Evolutionary conservation across 2,113 vertebrate genomes (phyloP).

Genomic region (Hypomesus transpacificus): DNA sequence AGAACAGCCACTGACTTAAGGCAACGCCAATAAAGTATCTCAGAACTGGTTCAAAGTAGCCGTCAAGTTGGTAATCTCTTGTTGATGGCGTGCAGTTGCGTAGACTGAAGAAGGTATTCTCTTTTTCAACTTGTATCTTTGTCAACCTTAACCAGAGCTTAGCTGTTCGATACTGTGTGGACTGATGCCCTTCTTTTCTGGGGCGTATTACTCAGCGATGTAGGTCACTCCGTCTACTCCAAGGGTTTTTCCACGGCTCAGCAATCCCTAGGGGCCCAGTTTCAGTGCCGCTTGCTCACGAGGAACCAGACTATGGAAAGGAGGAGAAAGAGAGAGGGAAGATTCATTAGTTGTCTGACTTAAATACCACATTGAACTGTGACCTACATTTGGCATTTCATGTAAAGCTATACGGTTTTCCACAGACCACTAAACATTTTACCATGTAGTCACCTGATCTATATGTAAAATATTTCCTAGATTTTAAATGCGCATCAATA

Average conservation of each 20-base stretch:
- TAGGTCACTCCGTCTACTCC: constrained; percentile 58
- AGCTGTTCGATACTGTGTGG: constrained; percentile 27
- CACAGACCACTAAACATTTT: neutral
- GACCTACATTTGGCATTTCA: constrained; percentile 18
- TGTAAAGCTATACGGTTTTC: neutral
- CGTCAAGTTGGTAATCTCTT: constrained; percentile 14
- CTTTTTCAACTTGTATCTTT: constrained; percentile 19
- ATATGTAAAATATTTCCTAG: neutral
- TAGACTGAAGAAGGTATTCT: neutral
- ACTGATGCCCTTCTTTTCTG: constrained; percentile 31
- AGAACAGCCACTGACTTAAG: constrained; percentile 21
- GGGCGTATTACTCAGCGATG: constrained; percentile 41
- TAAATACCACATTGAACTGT: constrained; percentile 12
- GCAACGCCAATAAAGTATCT: constrained; percentile 6
- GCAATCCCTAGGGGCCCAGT: constrained; percentile 44
- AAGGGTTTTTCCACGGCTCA: constrained; percentile 24
- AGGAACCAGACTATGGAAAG: constrained; percentile 41
- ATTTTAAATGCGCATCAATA: neutral
- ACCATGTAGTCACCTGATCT: too few relatives aligned
- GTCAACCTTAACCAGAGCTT: constrained; percentile 34
- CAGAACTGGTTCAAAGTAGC: constrained; percentile 19
- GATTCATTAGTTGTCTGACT: constrained; percentile 11
- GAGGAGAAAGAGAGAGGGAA: constrained; percentile 37
- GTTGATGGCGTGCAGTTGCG: constrained; percentile 32
- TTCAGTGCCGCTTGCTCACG: constrained; percentile 37